Conservation (phyloP, 2,888 invertebrate species). For the Bugulina stolonifera region DNA sequence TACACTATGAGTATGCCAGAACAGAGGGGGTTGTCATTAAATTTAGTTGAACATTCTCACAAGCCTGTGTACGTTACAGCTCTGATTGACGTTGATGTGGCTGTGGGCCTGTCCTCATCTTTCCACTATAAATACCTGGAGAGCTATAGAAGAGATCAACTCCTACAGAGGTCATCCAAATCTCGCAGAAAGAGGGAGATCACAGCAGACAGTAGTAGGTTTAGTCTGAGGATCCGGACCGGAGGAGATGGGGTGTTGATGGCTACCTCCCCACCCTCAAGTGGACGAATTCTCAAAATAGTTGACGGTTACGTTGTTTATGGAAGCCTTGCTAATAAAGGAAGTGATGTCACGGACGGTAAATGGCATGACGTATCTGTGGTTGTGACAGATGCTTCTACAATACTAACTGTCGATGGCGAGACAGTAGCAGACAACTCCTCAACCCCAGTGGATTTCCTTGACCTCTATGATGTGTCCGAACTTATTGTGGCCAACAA, state of each 20-base stretch:
- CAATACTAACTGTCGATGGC: not conserved
- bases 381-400: slow-evolving; percentile 33
- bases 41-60: no score
- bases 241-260: slow-evolving; percentile 56
- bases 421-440: not conserved
- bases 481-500: not conserved
- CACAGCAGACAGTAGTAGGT: slow-evolving; percentile 58
- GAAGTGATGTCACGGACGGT: slow-evolving; percentile 65
- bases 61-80: not conserved
- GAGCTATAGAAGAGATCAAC: slow-evolving; percentile 74
- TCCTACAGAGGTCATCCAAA: slow-evolving; percentile 56
- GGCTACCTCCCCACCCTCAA: not conserved
- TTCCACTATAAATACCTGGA: slow-evolving; percentile 71
- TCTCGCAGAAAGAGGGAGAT: slow-evolving; percentile 26
- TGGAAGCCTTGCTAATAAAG: slow-evolving; percentile 34
- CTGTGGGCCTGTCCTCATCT: slow-evolving; percentile 70
- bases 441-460: not conserved
- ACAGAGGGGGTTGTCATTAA: no score
- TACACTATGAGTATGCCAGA: no score
- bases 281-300: not conserved
- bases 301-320: not conserved
- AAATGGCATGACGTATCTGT: slow-evolving; percentile 83
- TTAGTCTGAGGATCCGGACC: slow-evolving; percentile 77
- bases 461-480: not conserved
- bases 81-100: slow-evolving; percentile 40